Evolutionary conservation across 2,113 vertebrate genomes (phyloP), one percentile per base, ranked within the genome.

Genomic region (Peromyscus maniculatus): DNA sequence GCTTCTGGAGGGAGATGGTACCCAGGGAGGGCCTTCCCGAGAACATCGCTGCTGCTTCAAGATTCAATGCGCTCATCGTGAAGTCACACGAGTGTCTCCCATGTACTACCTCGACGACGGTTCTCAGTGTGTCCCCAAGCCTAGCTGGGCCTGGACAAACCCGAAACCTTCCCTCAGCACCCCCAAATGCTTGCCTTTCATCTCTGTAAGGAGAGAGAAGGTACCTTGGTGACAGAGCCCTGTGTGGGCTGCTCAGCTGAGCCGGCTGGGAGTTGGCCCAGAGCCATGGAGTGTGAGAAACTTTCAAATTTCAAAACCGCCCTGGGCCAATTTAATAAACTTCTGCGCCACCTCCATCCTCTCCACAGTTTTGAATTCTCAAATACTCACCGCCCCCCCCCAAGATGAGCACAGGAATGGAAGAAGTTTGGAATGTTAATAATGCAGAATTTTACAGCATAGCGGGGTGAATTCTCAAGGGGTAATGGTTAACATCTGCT

Each of bases 271-370:
- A 96, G 87, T 96, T 97, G 97, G 97, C 97, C 96, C 91, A 96
- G 96, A 98, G 97, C 98, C 97, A 91, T 2, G 28, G 89, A 97
- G 96, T 93, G 95, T 90, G 91, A 97, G 96, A 97, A 98, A 98
- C 97, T 97, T 98, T 96, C 96, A 98, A 91, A 97, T 98, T 97
- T 97, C 95, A 97, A 98, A 98, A 98, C 95, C 97, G 97, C 97
- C 97, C 98, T 98, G 97, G 97, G 97, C 97, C 98, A 98, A 98
- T 98, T 98, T 98, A 98, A 98, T 98, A 97, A 98, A 98, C 94
- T 98, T 97, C 96, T 98, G 92, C 97, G 92, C 97, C 96, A 95
- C 91, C 97, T 97, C 97, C 89, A 97, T 94, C 94, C 91, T 98
- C 77, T 96, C 91, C 95, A 98, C 96, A 97, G 77, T 98, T 97